Percentiles rank a stretch among this genome's conserved stretches.
Conservation (phyloP, 2,113 vertebrate genomes). For the Tonatia bakeri region DNA sequence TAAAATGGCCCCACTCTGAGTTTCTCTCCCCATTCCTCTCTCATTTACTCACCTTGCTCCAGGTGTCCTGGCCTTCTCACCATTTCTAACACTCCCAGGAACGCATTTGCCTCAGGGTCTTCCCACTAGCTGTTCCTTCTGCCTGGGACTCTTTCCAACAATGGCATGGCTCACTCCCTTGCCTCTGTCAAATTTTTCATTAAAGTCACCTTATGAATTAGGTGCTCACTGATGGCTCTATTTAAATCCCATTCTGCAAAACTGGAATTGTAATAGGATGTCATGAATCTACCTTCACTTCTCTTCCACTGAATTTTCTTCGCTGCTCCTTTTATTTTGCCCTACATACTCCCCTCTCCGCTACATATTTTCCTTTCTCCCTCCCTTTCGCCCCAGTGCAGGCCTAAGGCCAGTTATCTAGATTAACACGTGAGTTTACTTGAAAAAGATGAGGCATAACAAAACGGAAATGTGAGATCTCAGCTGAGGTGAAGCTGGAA, state of each 20-base stretch:
- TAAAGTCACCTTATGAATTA: neutral
- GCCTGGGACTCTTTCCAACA: neutral
- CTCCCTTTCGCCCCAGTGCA: neutral
- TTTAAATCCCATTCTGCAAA: constrained; percentile 2
- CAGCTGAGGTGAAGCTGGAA: neutral
- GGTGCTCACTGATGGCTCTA: neutral
- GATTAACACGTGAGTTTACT: neutral
- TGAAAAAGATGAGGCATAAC: neutral
- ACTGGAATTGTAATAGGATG: neutral
- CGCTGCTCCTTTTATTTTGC: neutral
- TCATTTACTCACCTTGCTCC: neutral
- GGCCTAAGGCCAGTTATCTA: neutral
- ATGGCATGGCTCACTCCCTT: neutral
- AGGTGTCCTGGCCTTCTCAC: neutral
- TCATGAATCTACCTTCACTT: neutral
- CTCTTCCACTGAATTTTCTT: neutral
- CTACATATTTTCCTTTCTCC: neutral
- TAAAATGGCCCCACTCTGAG: neutral
- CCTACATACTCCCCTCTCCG: neutral
- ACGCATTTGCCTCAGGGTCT: neutral
- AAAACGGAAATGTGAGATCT: neutral
- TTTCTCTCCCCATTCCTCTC: neutral
- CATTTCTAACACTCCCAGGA: constrained; percentile 7
- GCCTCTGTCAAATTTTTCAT: neutral
- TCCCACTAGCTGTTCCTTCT: neutral